Evolutionary conservation across 2,797 vertebrate genomes (phyloP).

Genomic region (Acanthis flammea): DNA sequence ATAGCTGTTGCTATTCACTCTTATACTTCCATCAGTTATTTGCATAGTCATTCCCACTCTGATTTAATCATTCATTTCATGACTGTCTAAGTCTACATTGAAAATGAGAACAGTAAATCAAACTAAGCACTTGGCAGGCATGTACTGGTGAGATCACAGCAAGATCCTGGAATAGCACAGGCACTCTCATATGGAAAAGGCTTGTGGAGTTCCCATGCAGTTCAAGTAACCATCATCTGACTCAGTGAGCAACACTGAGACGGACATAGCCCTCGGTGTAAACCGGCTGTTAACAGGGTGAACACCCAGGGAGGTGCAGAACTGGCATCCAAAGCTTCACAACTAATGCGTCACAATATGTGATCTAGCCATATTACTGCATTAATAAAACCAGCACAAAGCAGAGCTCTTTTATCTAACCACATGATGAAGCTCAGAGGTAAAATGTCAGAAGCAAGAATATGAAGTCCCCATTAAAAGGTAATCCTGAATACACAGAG

Average conservation of each 20-base stretch:
- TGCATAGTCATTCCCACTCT: constrained; percentile 13
- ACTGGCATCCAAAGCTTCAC: background rate
- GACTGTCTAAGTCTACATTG: background rate
- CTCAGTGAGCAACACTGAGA: background rate
- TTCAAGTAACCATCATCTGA: constrained; percentile 34
- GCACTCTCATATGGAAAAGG: background rate
- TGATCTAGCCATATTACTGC: background rate
- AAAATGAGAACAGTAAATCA: constrained; percentile 40
- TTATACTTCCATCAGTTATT: background rate
- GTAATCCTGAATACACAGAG: background rate
- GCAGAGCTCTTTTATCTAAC: background rate
- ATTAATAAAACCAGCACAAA: background rate
- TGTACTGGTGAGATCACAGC: constrained; percentile 1
- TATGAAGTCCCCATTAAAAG: background rate
- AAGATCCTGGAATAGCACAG: constrained; percentile 15
- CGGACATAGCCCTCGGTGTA: background rate
- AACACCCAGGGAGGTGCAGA: background rate
- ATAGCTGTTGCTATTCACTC: background rate
- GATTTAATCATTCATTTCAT: constrained; percentile 12
- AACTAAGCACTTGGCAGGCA: constrained; percentile 21
- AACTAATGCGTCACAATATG: background rate
- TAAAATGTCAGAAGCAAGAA: background rate
- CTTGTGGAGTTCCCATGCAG: background rate
- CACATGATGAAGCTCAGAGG: background rate
- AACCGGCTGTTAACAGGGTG: background rate